These are phyloP conservation scores for Chaetops frenatus DNA, from an alignment of 2,113 vertebrate species.

Conservation along the genomic window DNA sequence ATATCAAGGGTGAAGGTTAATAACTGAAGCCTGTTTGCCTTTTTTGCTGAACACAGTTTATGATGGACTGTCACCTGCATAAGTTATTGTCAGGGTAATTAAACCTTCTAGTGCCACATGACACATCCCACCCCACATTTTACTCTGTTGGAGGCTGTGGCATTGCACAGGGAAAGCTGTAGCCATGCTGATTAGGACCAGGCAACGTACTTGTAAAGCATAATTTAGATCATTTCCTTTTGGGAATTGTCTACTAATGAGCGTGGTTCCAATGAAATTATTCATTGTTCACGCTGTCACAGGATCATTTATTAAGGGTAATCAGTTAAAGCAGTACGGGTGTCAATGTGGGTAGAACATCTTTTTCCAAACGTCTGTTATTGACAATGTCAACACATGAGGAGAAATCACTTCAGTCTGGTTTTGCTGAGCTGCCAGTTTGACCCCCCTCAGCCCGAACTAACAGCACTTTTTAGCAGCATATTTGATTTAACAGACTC, in stretches of 20 bases:
- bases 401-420: not conserved
- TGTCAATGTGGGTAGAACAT: not conserved
- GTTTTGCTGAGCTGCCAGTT: not conserved
- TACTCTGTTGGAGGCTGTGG: not conserved
- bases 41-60: not conserved
- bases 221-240: conserved; percentile 14
- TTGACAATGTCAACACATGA: rapidly evolving
- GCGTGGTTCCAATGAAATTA: not conserved
- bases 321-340: not conserved
- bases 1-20: not conserved
- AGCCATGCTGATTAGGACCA: not conserved
- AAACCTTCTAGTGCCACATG: not conserved
- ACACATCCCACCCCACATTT: not conserved
- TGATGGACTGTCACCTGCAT: not conserved
- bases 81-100: not conserved
- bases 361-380: not conserved
- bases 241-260: not conserved
- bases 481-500: not conserved
- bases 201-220: not conserved
- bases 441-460: rapidly evolving
- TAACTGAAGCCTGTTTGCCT: not conserved
- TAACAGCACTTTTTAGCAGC: not conserved
- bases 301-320: not conserved
- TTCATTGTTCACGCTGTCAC: not conserved
- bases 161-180: not conserved